Conservation (phyloP, 2,797 vertebrate species). For the Propithecus perrieri region DNA sequence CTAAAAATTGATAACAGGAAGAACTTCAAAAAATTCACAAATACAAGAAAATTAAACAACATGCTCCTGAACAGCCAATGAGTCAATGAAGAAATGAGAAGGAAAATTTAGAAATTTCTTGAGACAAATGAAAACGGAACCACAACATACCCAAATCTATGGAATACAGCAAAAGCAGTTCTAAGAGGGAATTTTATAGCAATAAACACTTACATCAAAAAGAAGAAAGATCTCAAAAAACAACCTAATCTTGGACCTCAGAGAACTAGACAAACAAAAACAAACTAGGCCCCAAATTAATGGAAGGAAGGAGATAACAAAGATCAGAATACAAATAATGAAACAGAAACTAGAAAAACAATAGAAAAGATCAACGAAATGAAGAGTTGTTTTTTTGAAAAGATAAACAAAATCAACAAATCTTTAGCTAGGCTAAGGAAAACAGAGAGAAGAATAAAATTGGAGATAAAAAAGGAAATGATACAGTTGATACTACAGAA, state of each 20-base stretch:
- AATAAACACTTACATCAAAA: background rate
- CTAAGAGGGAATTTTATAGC: background rate
- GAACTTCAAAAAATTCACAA: background rate
- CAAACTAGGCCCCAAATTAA: background rate
- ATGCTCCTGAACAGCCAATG: background rate
- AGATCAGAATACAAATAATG: background rate
- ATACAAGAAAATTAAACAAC: background rate
- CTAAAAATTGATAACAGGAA: background rate
- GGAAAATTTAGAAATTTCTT: background rate
- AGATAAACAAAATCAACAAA: background rate
- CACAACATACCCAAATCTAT: background rate
- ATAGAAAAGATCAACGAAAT: background rate
- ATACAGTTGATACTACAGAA: background rate
- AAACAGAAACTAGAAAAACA: background rate
- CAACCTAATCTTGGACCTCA: background rate
- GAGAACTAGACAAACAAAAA: background rate
- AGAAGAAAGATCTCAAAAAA: background rate
- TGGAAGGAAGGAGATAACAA: background rate
- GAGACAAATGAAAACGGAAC: background rate
- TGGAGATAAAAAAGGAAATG: background rate
- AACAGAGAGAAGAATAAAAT: background rate
- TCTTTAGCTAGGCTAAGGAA: background rate
- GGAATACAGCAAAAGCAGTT: background rate
- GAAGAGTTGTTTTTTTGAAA: background rate
- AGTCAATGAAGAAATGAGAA: background rate